A percentile compares a stretch with the other conserved stretches of the same genome.
These are phyloP conservation scores for Peromyscus maniculatus DNA, from an alignment of 2,113 vertebrate genomes.

Conservation along the genomic window DNA sequence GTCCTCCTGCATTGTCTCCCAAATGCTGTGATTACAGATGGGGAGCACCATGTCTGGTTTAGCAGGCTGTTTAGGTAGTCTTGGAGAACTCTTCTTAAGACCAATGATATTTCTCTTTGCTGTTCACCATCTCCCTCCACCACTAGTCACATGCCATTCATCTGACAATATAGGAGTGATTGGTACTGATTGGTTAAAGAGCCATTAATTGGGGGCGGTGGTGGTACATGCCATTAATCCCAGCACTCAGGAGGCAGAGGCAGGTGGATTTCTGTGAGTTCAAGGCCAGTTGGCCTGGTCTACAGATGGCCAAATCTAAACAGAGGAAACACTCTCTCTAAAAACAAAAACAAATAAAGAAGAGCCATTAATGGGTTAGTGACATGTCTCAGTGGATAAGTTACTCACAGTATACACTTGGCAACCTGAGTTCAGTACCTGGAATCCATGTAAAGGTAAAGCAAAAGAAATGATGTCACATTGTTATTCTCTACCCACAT, in stretches of 20 bases:
- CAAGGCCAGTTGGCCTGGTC: neutral
- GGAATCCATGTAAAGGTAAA: neutral
- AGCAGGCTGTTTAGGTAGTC: neutral
- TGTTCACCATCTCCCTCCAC: neutral
- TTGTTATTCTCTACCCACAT: no score
- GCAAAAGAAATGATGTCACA: fast-evolving
- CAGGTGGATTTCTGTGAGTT: neutral
- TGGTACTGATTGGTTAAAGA: neutral
- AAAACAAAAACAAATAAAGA: neutral
- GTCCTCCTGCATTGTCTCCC: neutral
- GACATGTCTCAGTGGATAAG: neutral
- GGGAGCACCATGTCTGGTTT: neutral
- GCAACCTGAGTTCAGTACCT: neutral
- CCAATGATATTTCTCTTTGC: neutral
- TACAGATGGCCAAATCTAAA: neutral
- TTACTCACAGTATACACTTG: no score
- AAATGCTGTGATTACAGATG: neutral
- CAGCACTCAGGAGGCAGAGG: neutral
- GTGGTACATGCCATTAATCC: neutral
- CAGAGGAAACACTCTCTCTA: neutral
- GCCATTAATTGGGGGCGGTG: neutral
- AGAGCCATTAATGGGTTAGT: neutral
- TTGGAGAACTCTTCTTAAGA: neutral
- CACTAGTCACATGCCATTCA: neutral
- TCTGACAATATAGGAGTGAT: neutral